Percentiles rank a stretch among this genome's conserved stretches.
Evolutionary conservation across 2,888 invertebrate genomes (phyloP).

Genomic region (Archaeoteleia sp.): DNA sequence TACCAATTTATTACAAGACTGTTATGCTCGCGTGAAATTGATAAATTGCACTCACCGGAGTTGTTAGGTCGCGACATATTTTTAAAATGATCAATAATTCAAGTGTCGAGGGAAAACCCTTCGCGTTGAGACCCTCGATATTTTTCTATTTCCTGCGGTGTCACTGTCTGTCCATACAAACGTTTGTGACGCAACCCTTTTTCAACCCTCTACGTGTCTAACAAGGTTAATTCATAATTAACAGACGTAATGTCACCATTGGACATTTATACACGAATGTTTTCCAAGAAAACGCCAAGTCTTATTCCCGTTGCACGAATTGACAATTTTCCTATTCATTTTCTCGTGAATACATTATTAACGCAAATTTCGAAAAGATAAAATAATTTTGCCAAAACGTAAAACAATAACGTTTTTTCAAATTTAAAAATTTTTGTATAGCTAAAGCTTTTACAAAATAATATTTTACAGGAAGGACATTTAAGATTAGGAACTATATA

Average conservation of each 20-base stretch:
- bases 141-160: constrained; percentile 31
- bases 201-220: constrained; percentile 15
- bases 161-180: constrained; percentile 41
- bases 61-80: too few relatives aligned
- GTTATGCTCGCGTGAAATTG: too few relatives aligned
- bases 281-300: background rate
- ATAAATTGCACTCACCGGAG: too few relatives aligned
- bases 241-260: constrained; percentile 23
- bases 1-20: too few relatives aligned
- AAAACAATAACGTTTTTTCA: too few relatives aligned
- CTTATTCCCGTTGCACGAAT: background rate
- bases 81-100: too few relatives aligned
- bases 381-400: too few relatives aligned
- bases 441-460: too few relatives aligned
- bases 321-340: background rate
- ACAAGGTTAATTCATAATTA: constrained; percentile 46
- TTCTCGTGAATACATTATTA: background rate
- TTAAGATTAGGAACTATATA: too few relatives aligned
- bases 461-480: too few relatives aligned
- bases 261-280: constrained; percentile 16
- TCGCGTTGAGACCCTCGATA: constrained; percentile 32
- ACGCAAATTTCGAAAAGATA: background rate
- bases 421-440: too few relatives aligned
- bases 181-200: constrained; percentile 32
- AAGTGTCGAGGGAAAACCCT: too few relatives aligned